Evolutionary conservation across 2,797 vertebrate species (phyloP), one percentile per base, ranked within the genome.

Genomic region (Poecilia picta): DNA sequence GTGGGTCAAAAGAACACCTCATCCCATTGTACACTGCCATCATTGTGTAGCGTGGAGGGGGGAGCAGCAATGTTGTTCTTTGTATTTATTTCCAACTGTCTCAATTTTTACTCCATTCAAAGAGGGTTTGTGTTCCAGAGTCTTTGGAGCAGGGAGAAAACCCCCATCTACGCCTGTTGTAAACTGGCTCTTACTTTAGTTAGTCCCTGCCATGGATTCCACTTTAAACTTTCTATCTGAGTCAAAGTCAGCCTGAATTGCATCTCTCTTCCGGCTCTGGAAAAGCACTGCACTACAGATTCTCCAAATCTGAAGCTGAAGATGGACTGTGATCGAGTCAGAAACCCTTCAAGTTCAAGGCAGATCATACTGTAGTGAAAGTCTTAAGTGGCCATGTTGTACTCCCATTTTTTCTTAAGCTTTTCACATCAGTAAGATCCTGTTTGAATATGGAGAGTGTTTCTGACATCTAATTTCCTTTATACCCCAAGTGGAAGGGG

Each of bases 21-120:
- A 87, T 92, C 86, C 87, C 68, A 89, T 94, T 93, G 92, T 94
- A 53, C 20, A 6, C 62, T 23, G 2, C 78, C 75, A 82, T 84
- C 87, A 89, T 90, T 90, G 90, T 89, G 80, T 45, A 74, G 68
- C 64, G 20, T 31, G 36, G 72, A 78, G 20, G 28, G n/a, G 68
- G n/a, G 20, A 23, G 49, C 49, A 74, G 81, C 73, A 33, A 8
- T 18, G 31, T 62, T 62, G 31, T 31, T 62, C 15, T 91, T 93
- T 90, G 90, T 93, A 78, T 89, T 89, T 89, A 84, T 85, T 81
- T 87, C 72, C 43, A 81, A 87, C 89, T 91, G 91, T 93, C 91
- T 93, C 89, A 91, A 92, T 91, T 89, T 89, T 87, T 85, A 75
- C 72, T 84, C 76, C 91, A 89, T 90, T 90, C 83, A 88, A 76